These are phyloP conservation scores for Bruchidius siliquastri DNA, from an alignment of 2,888 invertebrate genomes.

Conservation along the genomic window DNA sequence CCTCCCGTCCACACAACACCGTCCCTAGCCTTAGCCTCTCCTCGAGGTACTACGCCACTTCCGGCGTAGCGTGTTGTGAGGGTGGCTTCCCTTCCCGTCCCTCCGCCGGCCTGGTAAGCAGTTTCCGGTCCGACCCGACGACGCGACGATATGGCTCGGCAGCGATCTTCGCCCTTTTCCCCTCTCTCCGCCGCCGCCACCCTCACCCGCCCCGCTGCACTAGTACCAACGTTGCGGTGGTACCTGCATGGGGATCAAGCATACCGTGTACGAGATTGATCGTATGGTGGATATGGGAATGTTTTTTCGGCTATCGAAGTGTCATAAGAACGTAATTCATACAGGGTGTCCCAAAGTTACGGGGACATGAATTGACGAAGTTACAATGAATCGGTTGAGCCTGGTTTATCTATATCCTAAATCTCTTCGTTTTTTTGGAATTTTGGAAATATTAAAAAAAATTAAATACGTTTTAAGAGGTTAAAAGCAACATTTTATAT, in stretches of 20 bases:
- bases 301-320: too few species aligned
- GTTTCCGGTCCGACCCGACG: conserved; percentile 36
- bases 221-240: not conserved
- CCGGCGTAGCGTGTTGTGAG: conserved; percentile 40
- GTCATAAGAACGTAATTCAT: too few species aligned
- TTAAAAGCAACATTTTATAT: too few species aligned
- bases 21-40: conserved; percentile 31
- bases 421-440: too few species aligned
- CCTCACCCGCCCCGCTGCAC: not conserved
- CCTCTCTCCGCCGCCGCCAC: not conserved
- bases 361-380: too few species aligned
- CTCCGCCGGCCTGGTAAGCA: conserved; percentile 16
- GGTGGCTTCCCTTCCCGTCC: conserved; percentile 47
- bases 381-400: too few species aligned
- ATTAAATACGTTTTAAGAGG: too few species aligned
- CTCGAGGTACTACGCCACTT: conserved; percentile 37
- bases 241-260: not conserved
- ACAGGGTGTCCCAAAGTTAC: too few species aligned
- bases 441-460: too few species aligned
- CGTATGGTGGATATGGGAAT: not conserved
- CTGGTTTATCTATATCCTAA: too few species aligned
- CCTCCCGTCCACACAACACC: not conserved
- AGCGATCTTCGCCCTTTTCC: not conserved
- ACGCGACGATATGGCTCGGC: not conserved
- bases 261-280: not conserved